A percentile compares a stretch with the other conserved stretches of the same genome.
Evolutionary conservation across 2,888 invertebrate species (phyloP).

Genomic region (Cephus sareptanus): DNA sequence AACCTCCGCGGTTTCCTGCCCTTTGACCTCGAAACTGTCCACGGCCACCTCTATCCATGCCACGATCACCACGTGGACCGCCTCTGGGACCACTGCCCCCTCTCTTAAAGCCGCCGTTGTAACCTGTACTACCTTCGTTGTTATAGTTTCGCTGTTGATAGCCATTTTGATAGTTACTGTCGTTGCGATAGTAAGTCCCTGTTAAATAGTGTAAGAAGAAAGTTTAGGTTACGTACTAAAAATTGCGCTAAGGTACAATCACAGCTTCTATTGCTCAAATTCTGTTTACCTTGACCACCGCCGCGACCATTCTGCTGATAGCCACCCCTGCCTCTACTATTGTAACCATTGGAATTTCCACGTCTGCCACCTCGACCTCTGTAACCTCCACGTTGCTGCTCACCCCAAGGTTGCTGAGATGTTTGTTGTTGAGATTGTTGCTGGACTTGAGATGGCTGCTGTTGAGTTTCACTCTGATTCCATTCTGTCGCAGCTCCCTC

Average conservation of each 20-base stretch:
- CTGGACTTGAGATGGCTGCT: conserved; percentile 51
- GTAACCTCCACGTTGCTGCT: conserved; percentile 57
- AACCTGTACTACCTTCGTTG: conserved; percentile 47
- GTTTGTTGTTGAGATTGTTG: conserved; percentile 47
- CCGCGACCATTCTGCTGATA: conserved; percentile 64
- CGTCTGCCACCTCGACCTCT: conserved; percentile 68
- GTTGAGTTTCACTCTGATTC: conserved; percentile 64
- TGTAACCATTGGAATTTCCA: conserved; percentile 69
- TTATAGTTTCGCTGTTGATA: conserved; percentile 62
- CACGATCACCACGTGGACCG: conserved; percentile 50
- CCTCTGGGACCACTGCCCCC: conserved; percentile 47
- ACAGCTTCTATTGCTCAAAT: conserved; percentile 16
- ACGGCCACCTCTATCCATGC: conserved; percentile 49
- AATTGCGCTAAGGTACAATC: not conserved
- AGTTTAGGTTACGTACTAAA: not conserved
- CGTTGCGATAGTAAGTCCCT: conserved; percentile 61
- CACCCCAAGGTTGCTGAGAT: conserved; percentile 57
- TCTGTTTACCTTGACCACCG: conserved; percentile 49
- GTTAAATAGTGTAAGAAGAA: conserved; percentile 8
- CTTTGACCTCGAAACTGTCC: conserved; percentile 59
- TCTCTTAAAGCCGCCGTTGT: conserved; percentile 57
- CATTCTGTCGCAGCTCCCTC: conserved; percentile 52
- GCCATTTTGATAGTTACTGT: conserved; percentile 64
- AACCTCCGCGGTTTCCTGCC: conserved; percentile 64
- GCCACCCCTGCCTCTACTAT: conserved; percentile 68